Percentiles rank a stretch among this genome's conserved stretches.
These are phyloP conservation scores for Plectropomus leopardus DNA, from an alignment of 2,113 vertebrate genomes.

Conservation along the genomic window DNA sequence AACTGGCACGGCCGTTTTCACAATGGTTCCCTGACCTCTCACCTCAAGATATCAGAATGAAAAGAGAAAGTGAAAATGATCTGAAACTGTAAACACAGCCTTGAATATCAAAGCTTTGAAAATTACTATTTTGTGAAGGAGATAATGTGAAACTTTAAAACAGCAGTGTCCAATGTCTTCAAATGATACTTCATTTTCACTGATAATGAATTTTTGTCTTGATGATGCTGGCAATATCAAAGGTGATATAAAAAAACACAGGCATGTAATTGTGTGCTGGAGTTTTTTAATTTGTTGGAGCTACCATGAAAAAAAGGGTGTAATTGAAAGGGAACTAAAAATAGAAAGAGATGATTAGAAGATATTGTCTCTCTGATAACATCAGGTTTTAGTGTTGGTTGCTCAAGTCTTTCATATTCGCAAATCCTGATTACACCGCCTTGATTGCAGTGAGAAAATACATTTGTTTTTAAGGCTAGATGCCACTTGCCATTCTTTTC, in stretches of 20 bases:
- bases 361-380: background rate
- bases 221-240: background rate
- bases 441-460: background rate
- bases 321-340: constrained; percentile 18
- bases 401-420: constrained; percentile 1
- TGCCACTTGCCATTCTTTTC: constrained; percentile 5
- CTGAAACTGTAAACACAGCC: too few relatives aligned
- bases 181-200: background rate
- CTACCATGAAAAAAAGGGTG: background rate
- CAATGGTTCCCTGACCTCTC: too few relatives aligned
- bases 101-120: too few relatives aligned
- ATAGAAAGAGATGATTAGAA: constrained; percentile 4
- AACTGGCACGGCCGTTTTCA: too few relatives aligned
- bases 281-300: constrained; percentile 1
- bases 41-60: too few relatives aligned
- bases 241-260: background rate
- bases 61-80: too few relatives aligned
- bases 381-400: background rate
- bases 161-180: too few relatives aligned
- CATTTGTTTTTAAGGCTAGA: background rate
- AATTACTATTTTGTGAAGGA: too few relatives aligned
- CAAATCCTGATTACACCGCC: constrained; percentile 3
- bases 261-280: background rate
- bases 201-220: constrained; percentile 5
- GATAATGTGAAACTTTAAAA: too few relatives aligned